These are phyloP conservation scores for Ptilodon capucinus DNA, from an alignment of 2,888 invertebrate genomes.

Conservation along the genomic window DNA sequence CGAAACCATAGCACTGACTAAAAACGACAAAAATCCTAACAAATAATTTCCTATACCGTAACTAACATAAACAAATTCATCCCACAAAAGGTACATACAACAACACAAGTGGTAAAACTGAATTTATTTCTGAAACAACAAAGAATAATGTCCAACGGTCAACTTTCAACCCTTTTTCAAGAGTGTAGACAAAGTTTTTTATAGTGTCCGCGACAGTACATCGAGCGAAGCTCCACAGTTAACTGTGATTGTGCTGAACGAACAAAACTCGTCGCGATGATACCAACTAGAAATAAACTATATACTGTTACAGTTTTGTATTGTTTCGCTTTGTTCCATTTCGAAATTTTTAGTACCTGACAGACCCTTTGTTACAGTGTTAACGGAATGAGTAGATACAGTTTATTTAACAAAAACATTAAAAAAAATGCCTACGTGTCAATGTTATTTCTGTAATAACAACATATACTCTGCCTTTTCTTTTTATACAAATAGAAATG, in stretches of 20 bases:
- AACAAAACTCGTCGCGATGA: conserved; percentile 6
- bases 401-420: too few relatives aligned
- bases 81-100: too few relatives aligned
- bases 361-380: too few relatives aligned
- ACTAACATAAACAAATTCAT: too few relatives aligned
- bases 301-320: conserved; percentile 7
- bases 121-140: neutral
- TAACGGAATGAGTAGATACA: too few relatives aligned
- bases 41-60: too few relatives aligned
- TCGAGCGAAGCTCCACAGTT: neutral
- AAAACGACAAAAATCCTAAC: too few relatives aligned
- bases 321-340: neutral
- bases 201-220: neutral
- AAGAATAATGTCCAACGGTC: neutral
- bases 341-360: too few relatives aligned
- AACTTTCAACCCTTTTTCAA: neutral
- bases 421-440: too few relatives aligned
- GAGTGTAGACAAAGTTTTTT: neutral
- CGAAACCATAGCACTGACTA: too few relatives aligned
- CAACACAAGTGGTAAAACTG: too few relatives aligned
- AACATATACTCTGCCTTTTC: neutral
- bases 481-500: neutral
- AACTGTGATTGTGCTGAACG: neutral
- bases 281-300: conserved; percentile 9
- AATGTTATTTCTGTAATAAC: neutral